These are phyloP conservation scores for Anoura caudifer DNA, from an alignment of 2,113 vertebrate species.

Conservation along the genomic window DNA sequence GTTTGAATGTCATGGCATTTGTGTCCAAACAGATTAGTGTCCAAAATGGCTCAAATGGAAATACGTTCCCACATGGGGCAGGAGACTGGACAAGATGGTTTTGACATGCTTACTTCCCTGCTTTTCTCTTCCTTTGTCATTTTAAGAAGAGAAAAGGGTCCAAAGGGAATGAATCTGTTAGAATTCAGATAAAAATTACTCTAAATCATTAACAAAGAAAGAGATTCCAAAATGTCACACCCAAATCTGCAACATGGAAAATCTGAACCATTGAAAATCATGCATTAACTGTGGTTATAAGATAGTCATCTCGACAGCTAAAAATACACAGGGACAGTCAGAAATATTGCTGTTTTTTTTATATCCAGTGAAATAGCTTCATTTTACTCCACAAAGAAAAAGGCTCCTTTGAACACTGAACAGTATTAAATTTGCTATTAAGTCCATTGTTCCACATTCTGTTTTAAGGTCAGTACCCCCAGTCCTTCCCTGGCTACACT, in stretches of 20 bases:
- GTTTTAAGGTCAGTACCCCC: not conserved
- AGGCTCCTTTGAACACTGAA: constrained; percentile 56
- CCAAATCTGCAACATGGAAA: constrained; percentile 65
- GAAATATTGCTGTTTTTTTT: constrained; percentile 70
- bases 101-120: not conserved
- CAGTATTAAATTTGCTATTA: constrained; percentile 71
- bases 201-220: constrained; percentile 67
- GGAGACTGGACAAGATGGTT: not conserved
- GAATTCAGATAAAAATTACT: constrained; percentile 61
- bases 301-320: constrained; percentile 73
- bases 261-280: constrained; percentile 74
- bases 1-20: constrained; percentile 45
- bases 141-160: constrained; percentile 30
- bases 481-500: not conserved
- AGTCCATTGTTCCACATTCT: constrained; percentile 30
- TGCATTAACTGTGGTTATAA: constrained; percentile 64
- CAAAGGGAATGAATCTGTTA: constrained; percentile 23
- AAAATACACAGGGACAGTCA: constrained; percentile 75
- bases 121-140: not conserved
- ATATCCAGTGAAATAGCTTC: constrained; percentile 68
- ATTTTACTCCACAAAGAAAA: constrained; percentile 66
- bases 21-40: constrained; percentile 51
- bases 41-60: constrained; percentile 20
- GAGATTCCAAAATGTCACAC: constrained; percentile 68
- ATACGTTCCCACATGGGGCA: not conserved